Evolutionary conservation across 2,888 invertebrate species (phyloP).

Genomic region (Doris montereyensis): DNA sequence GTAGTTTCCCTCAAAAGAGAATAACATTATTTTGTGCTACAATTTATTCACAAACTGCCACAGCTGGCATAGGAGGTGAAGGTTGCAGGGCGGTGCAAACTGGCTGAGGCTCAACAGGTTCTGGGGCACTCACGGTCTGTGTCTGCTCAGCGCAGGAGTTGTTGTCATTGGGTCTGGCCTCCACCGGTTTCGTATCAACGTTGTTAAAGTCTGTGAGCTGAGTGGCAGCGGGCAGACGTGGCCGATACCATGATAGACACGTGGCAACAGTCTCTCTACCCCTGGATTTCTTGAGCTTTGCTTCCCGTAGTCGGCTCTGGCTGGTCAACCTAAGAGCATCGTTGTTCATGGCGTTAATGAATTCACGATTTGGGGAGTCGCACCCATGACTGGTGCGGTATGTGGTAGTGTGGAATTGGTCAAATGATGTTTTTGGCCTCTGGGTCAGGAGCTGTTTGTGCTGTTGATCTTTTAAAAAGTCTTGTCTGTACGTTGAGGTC

Average conservation of each 20-base stretch:
- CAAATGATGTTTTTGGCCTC: slow-evolving; percentile 65
- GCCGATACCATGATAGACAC: slow-evolving; percentile 62
- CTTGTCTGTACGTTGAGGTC: slow-evolving; percentile 61
- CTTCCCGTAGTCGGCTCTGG: slow-evolving; percentile 52
- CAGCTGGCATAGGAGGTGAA: neutral
- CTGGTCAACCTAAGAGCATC: slow-evolving; percentile 56
- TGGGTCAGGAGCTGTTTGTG: slow-evolving; percentile 54
- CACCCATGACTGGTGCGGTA: slow-evolving; percentile 67
- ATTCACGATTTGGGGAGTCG: slow-evolving; percentile 58
- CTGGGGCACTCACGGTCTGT: neutral
- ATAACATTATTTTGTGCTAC: no score
- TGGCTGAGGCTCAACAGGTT: neutral
- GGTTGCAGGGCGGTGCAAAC: neutral
- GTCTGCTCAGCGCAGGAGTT: neutral
- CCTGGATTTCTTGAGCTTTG: slow-evolving; percentile 51
- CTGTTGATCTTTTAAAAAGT: slow-evolving; percentile 48
- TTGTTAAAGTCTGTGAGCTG: slow-evolving; percentile 31
- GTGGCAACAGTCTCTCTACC: slow-evolving; percentile 63
- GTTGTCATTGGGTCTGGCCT: neutral
- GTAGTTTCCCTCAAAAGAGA: no score
- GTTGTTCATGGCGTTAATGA: slow-evolving; percentile 61
- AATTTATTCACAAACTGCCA: no score
- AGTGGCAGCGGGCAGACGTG: slow-evolving; percentile 40
- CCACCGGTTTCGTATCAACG: neutral
- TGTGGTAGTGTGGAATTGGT: slow-evolving; percentile 56